A percentile compares a stretch with the other conserved stretches of the same genome.
These are phyloP conservation scores for Troides oblongomaculatus DNA, from an alignment of 2,888 invertebrate genomes.

Conservation along the genomic window DNA sequence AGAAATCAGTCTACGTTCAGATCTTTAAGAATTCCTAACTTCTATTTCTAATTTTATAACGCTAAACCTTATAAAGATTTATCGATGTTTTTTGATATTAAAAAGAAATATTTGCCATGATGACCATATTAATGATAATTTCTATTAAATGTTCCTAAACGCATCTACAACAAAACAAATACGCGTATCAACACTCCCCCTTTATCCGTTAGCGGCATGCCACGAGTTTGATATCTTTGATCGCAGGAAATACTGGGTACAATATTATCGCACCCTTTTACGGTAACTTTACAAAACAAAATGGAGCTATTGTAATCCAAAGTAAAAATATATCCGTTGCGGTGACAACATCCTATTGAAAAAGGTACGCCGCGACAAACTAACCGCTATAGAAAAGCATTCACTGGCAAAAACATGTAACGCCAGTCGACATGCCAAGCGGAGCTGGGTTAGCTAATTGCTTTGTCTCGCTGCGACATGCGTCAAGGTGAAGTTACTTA, in stretches of 20 bases:
- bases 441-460: slow-evolving; percentile 30
- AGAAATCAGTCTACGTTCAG: no score
- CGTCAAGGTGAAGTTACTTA: slow-evolving; percentile 23
- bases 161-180: slow-evolving; percentile 3
- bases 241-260: slow-evolving; percentile 28
- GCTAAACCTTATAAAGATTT: no score
- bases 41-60: no score
- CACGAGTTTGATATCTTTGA: slow-evolving; percentile 22
- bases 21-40: no score
- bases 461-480: slow-evolving; percentile 31
- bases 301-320: slow-evolving; percentile 27
- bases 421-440: slow-evolving; percentile 33
- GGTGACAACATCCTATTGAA: slow-evolving; percentile 33
- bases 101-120: no score
- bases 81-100: no score
- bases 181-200: slow-evolving; percentile 16
- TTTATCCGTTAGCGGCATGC: slow-evolving; percentile 14
- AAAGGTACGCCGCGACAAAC: slow-evolving; percentile 33
- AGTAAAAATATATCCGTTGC: slow-evolving; percentile 24
- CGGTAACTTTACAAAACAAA: slow-evolving; percentile 21
- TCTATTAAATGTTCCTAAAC: neutral
- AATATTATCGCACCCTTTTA: slow-evolving; percentile 29
- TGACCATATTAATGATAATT: neutral
- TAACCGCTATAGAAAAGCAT: slow-evolving; percentile 41
- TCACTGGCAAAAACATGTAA: slow-evolving; percentile 47